phyloP scores from a whole-genome alignment of 1,140 invertebrate species.

The Galleria mellonella region DNA sequence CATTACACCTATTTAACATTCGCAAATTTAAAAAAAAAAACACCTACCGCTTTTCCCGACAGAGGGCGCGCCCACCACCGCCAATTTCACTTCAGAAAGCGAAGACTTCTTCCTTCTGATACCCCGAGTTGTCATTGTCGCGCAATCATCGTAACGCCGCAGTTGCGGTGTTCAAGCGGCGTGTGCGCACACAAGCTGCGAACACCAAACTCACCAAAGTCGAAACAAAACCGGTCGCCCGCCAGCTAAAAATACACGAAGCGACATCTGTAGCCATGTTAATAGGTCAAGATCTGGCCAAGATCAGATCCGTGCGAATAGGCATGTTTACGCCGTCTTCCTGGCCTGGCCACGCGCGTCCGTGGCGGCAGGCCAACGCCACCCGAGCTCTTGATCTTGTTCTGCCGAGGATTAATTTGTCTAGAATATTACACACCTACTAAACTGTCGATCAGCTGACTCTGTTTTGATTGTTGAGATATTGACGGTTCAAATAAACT shows the following conservation, averaged over 20 bases:
- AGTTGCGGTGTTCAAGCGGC: conserved; percentile 10
- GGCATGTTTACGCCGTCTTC: conserved; percentile 60
- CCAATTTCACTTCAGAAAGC: conserved; percentile 90
- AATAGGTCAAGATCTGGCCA: conserved; percentile 73
- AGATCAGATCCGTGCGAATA: conserved; percentile 47
- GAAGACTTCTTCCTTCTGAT: conserved; percentile 92
- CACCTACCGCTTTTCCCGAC: conserved; percentile 93
- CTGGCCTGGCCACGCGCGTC: conserved; percentile 44
- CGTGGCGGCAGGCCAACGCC: conserved; percentile 39
- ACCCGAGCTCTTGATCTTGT: conserved; percentile 20
- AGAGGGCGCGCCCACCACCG: conserved; percentile 87
- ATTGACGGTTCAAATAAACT: too few relatives aligned
- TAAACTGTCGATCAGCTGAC: too few relatives aligned
- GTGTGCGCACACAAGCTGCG: conserved; percentile 23
- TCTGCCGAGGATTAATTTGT: not conserved
- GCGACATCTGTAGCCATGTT: conserved; percentile 59
- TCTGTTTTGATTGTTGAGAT: too few relatives aligned
- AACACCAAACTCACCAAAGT: conserved; percentile 20
- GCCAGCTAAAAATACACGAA: conserved; percentile 52
- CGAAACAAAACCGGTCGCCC: conserved; percentile 32
- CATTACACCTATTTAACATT: too few relatives aligned
- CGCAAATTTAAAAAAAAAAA: too few relatives aligned
- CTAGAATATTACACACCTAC: too few relatives aligned
- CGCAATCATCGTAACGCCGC: conserved; percentile 26
- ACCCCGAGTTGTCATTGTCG: conserved; percentile 78